Evolutionary conservation across 2,113 vertebrate genomes (phyloP).

Genomic region (Hippocampus zosterae): DNA sequence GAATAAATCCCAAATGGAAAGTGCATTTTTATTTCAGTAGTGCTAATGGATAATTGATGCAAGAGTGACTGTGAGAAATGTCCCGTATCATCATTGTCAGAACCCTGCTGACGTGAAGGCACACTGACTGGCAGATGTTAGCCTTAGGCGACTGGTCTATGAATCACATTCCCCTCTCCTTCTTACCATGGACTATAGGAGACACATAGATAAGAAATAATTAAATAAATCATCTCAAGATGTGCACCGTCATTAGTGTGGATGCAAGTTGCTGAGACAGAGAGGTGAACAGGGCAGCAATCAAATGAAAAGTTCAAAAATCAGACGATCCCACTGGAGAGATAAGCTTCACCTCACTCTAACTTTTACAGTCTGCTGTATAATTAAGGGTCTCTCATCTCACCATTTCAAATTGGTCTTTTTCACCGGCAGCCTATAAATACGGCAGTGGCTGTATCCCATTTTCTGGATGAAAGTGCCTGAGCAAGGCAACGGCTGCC

Average conservation of each 20-base stretch:
- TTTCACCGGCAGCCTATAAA: constrained; percentile 56
- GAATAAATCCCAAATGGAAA: constrained; percentile 53
- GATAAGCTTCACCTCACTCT: constrained; percentile 50
- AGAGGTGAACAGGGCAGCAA: constrained; percentile 64
- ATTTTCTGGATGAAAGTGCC: constrained; percentile 57
- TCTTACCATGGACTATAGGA: constrained; percentile 36
- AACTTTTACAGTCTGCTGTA: constrained; percentile 44
- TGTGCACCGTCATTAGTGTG: constrained; percentile 57
- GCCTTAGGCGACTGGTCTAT: constrained; percentile 45
- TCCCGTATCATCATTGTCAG: constrained; percentile 41
- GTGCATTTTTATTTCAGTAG: constrained; percentile 27
- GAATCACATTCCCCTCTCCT: constrained; percentile 17
- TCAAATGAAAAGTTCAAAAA: constrained; percentile 63
- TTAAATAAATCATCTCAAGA: constrained; percentile 36
- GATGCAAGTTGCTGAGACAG: constrained; percentile 47
- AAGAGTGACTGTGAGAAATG: constrained; percentile 31
- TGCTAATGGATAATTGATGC: constrained; percentile 63
- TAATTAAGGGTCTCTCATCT: constrained; percentile 67
- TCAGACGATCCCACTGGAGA: constrained; percentile 50
- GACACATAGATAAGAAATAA: constrained; percentile 32
- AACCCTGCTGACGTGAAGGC: constrained; percentile 34
- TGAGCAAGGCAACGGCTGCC: constrained; percentile 50
- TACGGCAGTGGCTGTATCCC: constrained; percentile 46
- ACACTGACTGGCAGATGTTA: constrained; percentile 58
- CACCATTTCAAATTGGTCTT: constrained; percentile 54